Evolutionary conservation across 1,140 invertebrate genomes (phyloP).

Genomic region (Trachelipus rathkii): DNA sequence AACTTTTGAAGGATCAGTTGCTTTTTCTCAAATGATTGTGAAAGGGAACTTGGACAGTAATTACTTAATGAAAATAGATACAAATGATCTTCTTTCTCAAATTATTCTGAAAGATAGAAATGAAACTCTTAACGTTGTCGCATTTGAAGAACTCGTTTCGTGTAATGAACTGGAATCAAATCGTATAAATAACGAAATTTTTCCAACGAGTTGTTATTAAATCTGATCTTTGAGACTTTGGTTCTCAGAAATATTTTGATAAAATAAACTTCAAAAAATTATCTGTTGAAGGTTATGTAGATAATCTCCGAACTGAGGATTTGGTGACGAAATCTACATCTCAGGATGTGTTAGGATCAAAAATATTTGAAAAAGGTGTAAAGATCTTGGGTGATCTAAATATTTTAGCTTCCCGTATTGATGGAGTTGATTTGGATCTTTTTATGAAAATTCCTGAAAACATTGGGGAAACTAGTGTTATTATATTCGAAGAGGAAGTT

Average conservation of each 20-base stretch:
- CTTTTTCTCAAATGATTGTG: neutral
- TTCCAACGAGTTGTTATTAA: neutral
- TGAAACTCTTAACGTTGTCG: neutral
- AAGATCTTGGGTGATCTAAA: neutral
- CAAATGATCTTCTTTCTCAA: neutral
- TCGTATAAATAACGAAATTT: neutral
- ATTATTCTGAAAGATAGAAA: neutral
- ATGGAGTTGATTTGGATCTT: neutral
- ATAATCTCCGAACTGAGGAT: neutral
- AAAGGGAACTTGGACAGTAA: neutral
- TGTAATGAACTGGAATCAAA: neutral
- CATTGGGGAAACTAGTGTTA: neutral
- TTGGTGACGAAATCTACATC: neutral
- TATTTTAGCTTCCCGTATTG: neutral
- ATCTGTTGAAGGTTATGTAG: neutral
- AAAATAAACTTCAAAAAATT: neutral
- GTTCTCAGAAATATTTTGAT: neutral
- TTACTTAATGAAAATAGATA: neutral
- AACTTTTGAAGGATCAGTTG: neutral
- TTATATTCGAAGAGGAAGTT: neutral
- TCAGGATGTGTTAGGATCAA: neutral
- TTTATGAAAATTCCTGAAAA: neutral
- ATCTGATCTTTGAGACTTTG: neutral
- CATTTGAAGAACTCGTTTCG: neutral
- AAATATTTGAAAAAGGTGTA: neutral